Percentiles rank a stretch among this genome's conserved stretches.
Conservation (phyloP, 2,113 vertebrate genomes). For the Candoia aspera region DNA sequence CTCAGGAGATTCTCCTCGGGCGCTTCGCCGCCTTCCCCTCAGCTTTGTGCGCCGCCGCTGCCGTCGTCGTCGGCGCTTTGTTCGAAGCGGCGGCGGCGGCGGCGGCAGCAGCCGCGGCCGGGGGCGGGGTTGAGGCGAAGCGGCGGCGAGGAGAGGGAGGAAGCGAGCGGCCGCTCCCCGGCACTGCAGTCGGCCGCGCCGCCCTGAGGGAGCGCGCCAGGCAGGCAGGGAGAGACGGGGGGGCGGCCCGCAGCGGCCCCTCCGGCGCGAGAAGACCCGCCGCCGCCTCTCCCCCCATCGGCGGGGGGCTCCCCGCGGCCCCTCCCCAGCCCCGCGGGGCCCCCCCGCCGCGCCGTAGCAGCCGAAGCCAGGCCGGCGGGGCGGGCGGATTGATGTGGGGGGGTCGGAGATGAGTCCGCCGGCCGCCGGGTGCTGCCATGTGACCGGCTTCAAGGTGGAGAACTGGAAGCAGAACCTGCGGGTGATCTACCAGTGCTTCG, state of each 20-base stretch:
- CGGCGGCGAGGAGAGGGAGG: conserved; percentile 35
- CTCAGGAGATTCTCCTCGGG: neutral
- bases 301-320: conserved; percentile 60
- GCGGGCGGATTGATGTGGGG: conserved; percentile 76
- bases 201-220: conserved; percentile 25
- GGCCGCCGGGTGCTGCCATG: conserved; percentile 90
- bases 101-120: neutral
- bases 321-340: neutral
- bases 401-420: conserved; percentile 87
- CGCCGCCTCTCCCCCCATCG: conserved; percentile 52
- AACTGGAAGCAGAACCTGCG: conserved; percentile 98
- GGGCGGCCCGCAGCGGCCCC: neutral
- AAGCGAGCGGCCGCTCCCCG: conserved; percentile 20
- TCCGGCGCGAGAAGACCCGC: conserved; percentile 13
- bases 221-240: neutral
- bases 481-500: conserved; percentile 96
- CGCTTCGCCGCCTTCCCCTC: conserved; percentile 42
- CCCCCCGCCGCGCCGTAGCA: too few relatives aligned
- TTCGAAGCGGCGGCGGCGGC: conserved; percentile 52
- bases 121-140: conserved; percentile 58
- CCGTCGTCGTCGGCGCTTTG: conserved; percentile 53
- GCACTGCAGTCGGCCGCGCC: conserved; percentile 40
- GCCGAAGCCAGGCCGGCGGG: conserved; percentile 25
- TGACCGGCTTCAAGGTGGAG: conserved; percentile 95
- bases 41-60: conserved; percentile 50